These are phyloP conservation scores for Iguana delicatissima DNA, from an alignment of 2,797 vertebrate genomes.

Conservation along the genomic window DNA sequence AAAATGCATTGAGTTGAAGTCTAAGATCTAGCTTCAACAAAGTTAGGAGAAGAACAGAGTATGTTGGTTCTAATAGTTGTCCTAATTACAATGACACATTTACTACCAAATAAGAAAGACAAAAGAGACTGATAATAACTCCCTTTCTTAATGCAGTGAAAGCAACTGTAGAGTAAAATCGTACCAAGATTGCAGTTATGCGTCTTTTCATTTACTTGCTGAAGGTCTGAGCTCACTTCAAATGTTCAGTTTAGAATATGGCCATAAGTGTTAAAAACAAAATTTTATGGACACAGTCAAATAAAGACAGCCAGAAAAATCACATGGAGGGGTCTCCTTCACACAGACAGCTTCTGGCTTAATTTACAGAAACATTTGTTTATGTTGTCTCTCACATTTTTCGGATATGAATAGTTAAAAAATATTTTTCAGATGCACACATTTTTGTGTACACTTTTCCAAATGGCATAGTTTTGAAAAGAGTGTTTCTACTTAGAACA, in stretches of 20 bases:
- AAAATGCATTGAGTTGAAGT: conserved; percentile 4
- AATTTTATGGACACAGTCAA: too few relatives aligned
- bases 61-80: neutral
- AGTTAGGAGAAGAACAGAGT: neutral
- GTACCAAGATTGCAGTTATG: neutral
- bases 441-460: too few relatives aligned
- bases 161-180: neutral
- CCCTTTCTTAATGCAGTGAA: neutral
- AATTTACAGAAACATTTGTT: too few relatives aligned
- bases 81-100: neutral
- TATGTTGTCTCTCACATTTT: too few relatives aligned
- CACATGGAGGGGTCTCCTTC: neutral
- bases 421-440: too few relatives aligned
- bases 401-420: too few relatives aligned
- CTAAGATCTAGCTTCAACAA: neutral
- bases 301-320: neutral
- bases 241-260: neutral
- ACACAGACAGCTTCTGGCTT: neutral
- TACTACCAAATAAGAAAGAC: neutral
- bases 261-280: neutral
- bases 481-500: too few relatives aligned
- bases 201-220: neutral
- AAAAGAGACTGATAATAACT: neutral
- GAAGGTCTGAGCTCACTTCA: neutral
- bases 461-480: too few relatives aligned